Base-by-base conservation (phyloP, 2,888 invertebrate species). In the Cylindroiulus punctatus region DNA sequence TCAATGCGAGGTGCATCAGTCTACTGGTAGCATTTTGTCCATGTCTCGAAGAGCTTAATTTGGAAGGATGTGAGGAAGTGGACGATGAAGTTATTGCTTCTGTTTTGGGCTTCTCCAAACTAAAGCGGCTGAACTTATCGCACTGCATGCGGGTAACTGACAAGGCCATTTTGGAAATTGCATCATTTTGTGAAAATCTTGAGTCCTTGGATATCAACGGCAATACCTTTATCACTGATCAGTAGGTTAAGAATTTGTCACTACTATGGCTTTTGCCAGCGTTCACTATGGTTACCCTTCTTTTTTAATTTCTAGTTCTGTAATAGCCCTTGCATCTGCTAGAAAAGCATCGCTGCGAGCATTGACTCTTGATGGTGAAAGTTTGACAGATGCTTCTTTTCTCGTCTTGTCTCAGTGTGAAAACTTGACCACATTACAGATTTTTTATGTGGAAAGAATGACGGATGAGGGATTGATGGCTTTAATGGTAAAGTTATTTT, bases 401-500 rank as follows among this genome's bases (percentile, higher is more conserved):
- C 10, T 40, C 14, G 52, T 87, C 22, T 65, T 88, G 17, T 85
- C 32, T 40, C 52, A 85, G 1, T 88, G 88, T 76, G 84, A 30
- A 32, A 30, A 82, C 8, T 86, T 88, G 22, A 47, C 84, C 19
- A 86, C 57, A 82, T 86, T 88, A 14, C 85, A 87, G 5, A 81
- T 88, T n/a, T 88, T 88, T n/a, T 88, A 87, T 84, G 88, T 87
- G 32, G 88, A 87, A 57, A 19, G 86, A 8, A 88, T 88, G 88
- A 87, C 88, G 0, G 88, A 88, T 52, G 30, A 30, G 12, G 87
- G 88, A 30, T 87, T 88, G 19, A 30, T 86, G 81, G 86, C 87
- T 7, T 85, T 88, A 14, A n/a, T 65, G 42, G 87, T 87, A 85
- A 30, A 4, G 8, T n/a, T 36, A 32, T 42, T 36, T n/a, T 26